phyloP scores from a whole-genome alignment of 2,113 vertebrate species.

The Chrysemys picta region DNA sequence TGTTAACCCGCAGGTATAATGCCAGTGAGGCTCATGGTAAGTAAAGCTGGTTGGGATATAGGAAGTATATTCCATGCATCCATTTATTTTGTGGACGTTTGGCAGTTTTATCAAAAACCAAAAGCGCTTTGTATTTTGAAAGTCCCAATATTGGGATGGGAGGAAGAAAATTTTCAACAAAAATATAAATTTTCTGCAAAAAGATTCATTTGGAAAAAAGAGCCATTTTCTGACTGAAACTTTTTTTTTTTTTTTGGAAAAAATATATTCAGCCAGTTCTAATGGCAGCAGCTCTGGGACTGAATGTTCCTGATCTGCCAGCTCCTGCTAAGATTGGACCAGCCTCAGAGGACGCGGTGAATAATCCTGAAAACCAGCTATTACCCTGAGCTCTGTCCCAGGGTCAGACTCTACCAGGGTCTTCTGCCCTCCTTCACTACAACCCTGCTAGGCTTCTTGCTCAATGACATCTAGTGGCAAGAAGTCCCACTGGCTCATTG shows the following conservation, averaged over 20 bases:
- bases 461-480: background rate
- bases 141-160: background rate
- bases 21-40: background rate
- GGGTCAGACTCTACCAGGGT: conserved; percentile 20
- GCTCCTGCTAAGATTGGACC: conserved; percentile 34
- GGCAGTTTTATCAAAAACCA: background rate
- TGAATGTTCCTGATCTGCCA: conserved; percentile 54
- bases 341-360: background rate
- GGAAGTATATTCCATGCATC: background rate
- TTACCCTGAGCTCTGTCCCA: background rate
- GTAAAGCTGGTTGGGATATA: background rate
- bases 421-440: conserved; percentile 13
- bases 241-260: background rate
- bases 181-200: background rate
- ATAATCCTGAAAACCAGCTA: conserved; percentile 27
- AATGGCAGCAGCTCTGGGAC: background rate
- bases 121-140: background rate
- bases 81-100: background rate
- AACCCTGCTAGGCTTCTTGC: background rate
- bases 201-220: background rate
- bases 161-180: background rate
- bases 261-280: conserved; percentile 31
- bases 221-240: background rate
- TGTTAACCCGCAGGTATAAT: background rate
- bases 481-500: background rate